Conservation (phyloP, 2,113 vertebrate species). For the Misgurnus mizolepis region DNA sequence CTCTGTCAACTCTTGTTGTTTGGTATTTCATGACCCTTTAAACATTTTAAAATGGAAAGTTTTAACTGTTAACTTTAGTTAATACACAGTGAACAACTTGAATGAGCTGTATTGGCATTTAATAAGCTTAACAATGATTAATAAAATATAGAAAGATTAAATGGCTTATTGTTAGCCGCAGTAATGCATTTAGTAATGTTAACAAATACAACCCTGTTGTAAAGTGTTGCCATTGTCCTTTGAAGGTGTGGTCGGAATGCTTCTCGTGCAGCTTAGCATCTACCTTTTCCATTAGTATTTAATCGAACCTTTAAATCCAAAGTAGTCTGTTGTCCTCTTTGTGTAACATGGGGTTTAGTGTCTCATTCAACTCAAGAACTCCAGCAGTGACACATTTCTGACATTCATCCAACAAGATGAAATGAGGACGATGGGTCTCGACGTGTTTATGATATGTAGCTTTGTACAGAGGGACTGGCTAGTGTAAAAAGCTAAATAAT, state of each 20-base stretch:
- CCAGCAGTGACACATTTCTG: slow-evolving; percentile 5
- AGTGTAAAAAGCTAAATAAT: neutral
- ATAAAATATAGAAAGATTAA: too few species aligned
- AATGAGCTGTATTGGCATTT: too few species aligned
- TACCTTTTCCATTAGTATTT: slow-evolving; percentile 9
- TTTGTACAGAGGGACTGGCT: neutral
- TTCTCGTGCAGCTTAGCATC: neutral
- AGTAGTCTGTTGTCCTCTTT: neutral
- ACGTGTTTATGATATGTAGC: neutral
- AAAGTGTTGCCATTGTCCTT: too few species aligned
- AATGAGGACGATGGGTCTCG: neutral
- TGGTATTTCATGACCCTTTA: too few species aligned
- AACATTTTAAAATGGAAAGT: too few species aligned
- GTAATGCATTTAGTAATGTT: too few species aligned
- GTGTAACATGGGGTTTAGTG: neutral
- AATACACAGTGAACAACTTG: too few species aligned
- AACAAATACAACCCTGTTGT: too few species aligned
- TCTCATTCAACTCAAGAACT: slow-evolving; percentile 15
- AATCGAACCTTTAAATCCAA: neutral
- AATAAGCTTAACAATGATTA: too few species aligned
- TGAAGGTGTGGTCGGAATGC: neutral
- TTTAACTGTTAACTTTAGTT: too few species aligned
- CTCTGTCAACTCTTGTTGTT: too few species aligned
- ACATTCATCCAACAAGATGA: neutral
- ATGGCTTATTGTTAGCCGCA: too few species aligned